Conservation (phyloP, 35 echinoderm and acorn worm genomes). For the Hemicentrotus pulcherrimus region DNA sequence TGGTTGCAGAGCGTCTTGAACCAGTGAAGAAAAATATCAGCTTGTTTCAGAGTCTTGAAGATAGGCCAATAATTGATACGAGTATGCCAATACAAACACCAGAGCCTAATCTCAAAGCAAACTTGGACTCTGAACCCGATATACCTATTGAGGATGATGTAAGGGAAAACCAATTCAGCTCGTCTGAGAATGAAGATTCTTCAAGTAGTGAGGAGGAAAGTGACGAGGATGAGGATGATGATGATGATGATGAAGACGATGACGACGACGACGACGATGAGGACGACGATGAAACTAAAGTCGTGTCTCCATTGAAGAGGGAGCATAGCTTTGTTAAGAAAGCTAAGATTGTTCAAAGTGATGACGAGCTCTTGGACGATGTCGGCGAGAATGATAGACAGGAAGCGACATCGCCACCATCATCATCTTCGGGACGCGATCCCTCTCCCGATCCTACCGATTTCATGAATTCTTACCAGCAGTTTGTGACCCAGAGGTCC, state of each 20-base stretch:
- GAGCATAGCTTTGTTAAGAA: conserved; percentile 29
- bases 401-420: neutral
- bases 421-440: neutral
- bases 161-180: neutral
- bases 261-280: neutral
- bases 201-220: neutral
- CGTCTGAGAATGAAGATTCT: conserved; percentile 12
- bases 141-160: neutral
- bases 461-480: conserved; percentile 10
- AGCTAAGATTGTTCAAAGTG: conserved; percentile 33
- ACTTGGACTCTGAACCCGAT: neutral
- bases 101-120: neutral
- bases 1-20: neutral
- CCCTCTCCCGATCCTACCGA: neutral
- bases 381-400: neutral
- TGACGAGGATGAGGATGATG: neutral
- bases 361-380: conserved; percentile 30
- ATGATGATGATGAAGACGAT: neutral
- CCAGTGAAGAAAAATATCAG: conserved; percentile 24
- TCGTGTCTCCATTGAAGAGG: conserved; percentile 6
- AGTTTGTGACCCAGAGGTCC: neutral
- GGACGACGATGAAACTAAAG: neutral
- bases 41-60: conserved; percentile 45
- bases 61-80: conserved; percentile 46
- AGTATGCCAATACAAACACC: conserved; percentile 31